These are phyloP conservation scores for Sylvicola cinctus DNA, from an alignment of 2,888 invertebrate species.

Conservation along the genomic window DNA sequence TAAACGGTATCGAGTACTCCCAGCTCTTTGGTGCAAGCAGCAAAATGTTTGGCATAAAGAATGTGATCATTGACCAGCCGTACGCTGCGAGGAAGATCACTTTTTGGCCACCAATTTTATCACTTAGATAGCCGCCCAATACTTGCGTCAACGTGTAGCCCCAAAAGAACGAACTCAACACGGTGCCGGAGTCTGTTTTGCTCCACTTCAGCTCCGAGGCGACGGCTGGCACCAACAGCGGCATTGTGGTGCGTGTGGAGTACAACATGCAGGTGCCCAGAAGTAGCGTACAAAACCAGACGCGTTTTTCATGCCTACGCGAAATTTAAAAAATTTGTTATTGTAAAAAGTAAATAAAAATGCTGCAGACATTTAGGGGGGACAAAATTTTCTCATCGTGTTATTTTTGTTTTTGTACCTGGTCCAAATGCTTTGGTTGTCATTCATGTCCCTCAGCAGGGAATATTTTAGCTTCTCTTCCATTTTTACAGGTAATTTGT, in stretches of 20 bases:
- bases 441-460: conserved; percentile 22
- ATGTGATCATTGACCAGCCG: conserved; percentile 33
- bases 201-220: conserved; percentile 42
- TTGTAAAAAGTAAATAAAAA: background rate
- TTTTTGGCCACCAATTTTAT: conserved; percentile 40
- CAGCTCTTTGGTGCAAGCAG: conserved; percentile 20
- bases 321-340: background rate
- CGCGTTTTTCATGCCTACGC: conserved; percentile 28
- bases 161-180: conserved; percentile 53
- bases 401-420: conserved; percentile 12
- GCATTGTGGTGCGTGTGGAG: conserved; percentile 43
- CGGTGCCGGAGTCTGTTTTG: conserved; percentile 45
- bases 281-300: conserved; percentile 37
- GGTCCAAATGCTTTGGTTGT: conserved; percentile 23
- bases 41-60: conserved; percentile 33
- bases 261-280: conserved; percentile 43
- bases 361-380: too few species aligned
- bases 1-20: conserved; percentile 28
- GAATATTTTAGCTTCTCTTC: conserved; percentile 24
- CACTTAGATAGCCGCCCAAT: conserved; percentile 34
- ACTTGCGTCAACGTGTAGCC: conserved; percentile 46
- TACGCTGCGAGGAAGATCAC: conserved; percentile 39
- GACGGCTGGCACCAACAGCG: conserved; percentile 38
- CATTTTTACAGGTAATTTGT: conserved; percentile 11
- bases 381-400: too few species aligned